Evolutionary conservation across 2,113 vertebrate genomes (phyloP).

Genomic region (Irena cyanogastra): DNA sequence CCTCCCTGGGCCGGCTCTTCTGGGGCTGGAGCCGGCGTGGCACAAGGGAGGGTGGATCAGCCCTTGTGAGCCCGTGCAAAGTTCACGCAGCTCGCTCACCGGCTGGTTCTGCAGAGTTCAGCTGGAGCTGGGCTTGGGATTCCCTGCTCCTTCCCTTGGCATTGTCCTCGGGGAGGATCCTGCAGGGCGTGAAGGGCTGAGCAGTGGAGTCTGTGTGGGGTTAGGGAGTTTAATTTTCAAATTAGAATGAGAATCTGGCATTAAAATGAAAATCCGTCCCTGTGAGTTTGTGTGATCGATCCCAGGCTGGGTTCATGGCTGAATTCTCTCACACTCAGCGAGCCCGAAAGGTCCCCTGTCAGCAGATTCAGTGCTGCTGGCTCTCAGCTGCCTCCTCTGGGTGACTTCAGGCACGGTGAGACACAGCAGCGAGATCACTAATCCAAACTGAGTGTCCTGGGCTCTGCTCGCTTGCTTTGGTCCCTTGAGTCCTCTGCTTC

Average conservation of each 20-base stretch:
- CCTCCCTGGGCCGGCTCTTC: accelerated
- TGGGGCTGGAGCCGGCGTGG: background rate
- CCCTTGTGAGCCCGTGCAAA: background rate
- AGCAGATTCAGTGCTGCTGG: background rate
- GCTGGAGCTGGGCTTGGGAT: background rate
- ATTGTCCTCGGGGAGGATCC: accelerated
- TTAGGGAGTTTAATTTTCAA: too few species aligned
- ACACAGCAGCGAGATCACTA: background rate
- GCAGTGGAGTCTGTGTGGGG: accelerated
- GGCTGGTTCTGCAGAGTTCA: background rate
- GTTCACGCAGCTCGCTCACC: background rate
- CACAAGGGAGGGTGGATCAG: background rate
- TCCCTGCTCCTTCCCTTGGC: background rate
- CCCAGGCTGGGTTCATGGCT: background rate
- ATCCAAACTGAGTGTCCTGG: background rate
- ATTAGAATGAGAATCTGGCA: too few species aligned
- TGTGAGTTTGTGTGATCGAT: too few species aligned
- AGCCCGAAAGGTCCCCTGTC: background rate
- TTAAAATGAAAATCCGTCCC: too few species aligned
- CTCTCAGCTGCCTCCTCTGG: background rate
- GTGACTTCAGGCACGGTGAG: background rate
- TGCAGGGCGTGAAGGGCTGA: accelerated
- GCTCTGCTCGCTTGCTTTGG: background rate
- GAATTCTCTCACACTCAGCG: background rate
- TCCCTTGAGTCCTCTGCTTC: background rate